A percentile compares a stretch with the other conserved stretches of the same genome.
phyloP scores from a whole-genome alignment of 2,888 invertebrate species.

The Troglohyphantes excavatus region DNA sequence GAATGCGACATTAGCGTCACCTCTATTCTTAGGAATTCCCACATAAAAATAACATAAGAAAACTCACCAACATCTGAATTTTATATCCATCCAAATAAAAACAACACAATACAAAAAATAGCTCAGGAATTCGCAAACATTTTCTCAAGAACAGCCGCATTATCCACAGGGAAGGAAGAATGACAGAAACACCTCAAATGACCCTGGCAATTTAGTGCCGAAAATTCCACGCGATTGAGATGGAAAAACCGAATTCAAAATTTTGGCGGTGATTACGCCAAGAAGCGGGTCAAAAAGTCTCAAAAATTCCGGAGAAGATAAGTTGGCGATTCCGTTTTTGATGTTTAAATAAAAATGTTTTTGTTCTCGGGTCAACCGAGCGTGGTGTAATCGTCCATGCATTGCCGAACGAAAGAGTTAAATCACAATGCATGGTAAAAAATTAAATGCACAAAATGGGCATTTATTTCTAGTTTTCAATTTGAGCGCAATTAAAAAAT shows the following conservation, averaged over 20 bases:
- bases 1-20: too few species aligned
- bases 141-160: not conserved
- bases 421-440: too few species aligned
- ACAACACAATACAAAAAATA: too few species aligned
- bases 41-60: too few species aligned
- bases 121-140: too few species aligned
- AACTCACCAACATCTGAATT: too few species aligned
- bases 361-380: not conserved
- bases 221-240: not conserved
- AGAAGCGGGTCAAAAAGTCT: not conserved
- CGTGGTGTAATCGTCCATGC: not conserved
- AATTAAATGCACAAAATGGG: too few species aligned
- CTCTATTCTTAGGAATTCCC: too few species aligned
- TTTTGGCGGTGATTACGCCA: not conserved
- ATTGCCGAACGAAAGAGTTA: not conserved
- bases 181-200: not conserved
- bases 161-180: not conserved
- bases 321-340: not conserved
- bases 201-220: not conserved
- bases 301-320: not conserved
- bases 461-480: too few species aligned
- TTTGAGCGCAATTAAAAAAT: too few species aligned
- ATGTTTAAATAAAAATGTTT: not conserved
- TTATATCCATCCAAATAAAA: too few species aligned
- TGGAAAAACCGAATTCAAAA: not conserved